These are phyloP conservation scores for Pseudochirops cupreus DNA, from an alignment of 2,797 vertebrate genomes.

Conservation along the genomic window DNA sequence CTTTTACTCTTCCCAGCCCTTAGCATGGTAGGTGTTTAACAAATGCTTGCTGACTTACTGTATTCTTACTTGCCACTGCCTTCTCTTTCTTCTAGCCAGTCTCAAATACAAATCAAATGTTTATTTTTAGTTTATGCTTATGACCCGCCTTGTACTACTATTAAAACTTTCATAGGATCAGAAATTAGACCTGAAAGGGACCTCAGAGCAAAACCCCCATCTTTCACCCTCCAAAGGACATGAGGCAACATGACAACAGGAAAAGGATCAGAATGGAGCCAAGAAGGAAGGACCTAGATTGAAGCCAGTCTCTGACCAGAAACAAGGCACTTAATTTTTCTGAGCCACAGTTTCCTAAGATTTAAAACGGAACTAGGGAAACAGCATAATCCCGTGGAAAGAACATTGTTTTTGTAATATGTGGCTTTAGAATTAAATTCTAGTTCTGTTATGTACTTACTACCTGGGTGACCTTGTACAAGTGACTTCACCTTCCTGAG, in stretches of 20 bases:
- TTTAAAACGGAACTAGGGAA: not conserved
- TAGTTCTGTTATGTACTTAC: not conserved
- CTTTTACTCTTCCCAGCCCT: not conserved
- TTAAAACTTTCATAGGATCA: not conserved
- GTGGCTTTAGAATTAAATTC: not conserved
- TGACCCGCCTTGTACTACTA: not conserved
- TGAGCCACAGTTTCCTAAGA: not conserved
- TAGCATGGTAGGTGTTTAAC: not conserved
- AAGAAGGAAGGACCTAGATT: not conserved
- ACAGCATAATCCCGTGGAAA: not conserved
- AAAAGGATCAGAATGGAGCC: not conserved
- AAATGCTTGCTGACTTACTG: not conserved
- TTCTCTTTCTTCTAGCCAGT: not conserved
- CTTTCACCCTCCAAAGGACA: not conserved
- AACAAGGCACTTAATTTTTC: not conserved
- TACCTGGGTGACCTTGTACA: not conserved
- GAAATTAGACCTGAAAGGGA: not conserved
- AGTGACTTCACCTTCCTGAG: not conserved
- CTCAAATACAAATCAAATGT: not conserved
- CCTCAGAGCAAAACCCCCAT: not conserved
- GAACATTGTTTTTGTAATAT: not conserved
- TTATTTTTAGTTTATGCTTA: not conserved
- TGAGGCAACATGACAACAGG: not conserved
- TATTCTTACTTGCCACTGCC: not conserved
- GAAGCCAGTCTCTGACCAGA: not conserved